Conservation (phyloP, 2,888 invertebrate genomes). For the Aleiodes alternator region DNA sequence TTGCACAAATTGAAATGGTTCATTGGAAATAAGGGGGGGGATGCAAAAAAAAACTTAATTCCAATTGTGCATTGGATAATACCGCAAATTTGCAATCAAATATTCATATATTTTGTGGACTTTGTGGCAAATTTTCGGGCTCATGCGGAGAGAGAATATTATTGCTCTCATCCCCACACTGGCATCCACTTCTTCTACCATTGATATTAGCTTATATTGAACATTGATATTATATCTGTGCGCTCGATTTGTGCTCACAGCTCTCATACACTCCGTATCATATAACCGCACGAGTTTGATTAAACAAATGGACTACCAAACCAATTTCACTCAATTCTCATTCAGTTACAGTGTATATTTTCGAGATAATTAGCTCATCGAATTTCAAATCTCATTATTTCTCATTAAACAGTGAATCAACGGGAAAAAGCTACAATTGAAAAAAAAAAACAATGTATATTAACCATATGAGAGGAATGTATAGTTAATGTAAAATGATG, state of each 20-base stretch:
- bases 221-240: constrained; percentile 12
- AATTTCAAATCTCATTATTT: no score
- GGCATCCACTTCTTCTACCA: constrained; percentile 15
- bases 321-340: constrained; percentile 13
- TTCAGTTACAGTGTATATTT: not conserved
- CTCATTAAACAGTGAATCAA: no score
- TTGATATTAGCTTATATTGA: constrained; percentile 16
- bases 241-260: constrained; percentile 8
- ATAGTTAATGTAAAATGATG: no score
- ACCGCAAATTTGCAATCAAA: constrained; percentile 53
- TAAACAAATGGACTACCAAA: constrained; percentile 16
- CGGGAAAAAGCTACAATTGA: not conserved
- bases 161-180: constrained; percentile 1
- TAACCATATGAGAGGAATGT: no score
- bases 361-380: no score
- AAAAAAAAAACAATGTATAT: not conserved
- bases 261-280: not conserved
- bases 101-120: constrained; percentile 55
- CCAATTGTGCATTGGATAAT: constrained; percentile 35
- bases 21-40: not conserved
- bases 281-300: constrained; percentile 26
- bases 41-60: not conserved
- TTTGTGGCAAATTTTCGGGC: constrained; percentile 36
- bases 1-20: not conserved
- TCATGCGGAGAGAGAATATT: constrained; percentile 4